Conservation (phyloP, 23 tunicate species). For the Pegea sp. region DNA sequence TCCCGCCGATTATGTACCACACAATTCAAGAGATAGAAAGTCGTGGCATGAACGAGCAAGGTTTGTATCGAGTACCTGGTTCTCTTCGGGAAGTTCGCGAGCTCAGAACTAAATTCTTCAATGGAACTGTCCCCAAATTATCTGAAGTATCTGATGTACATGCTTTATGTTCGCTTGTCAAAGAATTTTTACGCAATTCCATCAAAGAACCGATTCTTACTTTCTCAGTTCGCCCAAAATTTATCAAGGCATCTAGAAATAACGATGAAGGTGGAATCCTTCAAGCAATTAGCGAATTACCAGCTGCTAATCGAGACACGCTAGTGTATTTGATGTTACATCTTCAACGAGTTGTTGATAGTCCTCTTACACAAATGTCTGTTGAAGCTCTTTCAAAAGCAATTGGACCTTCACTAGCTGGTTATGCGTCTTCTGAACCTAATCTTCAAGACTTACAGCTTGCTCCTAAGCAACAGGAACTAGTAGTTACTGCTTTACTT, state of each 20-base stretch:
- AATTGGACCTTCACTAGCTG: constrained; percentile 74
- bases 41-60: constrained; percentile 45
- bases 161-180: constrained; percentile 72
- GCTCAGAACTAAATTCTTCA: constrained; percentile 48
- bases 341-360: constrained; percentile 57
- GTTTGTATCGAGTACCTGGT: constrained; percentile 66
- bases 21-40: constrained; percentile 78
- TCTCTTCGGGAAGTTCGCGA: constrained; percentile 51
- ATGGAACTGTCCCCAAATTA: constrained; percentile 40
- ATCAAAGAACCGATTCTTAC: constrained; percentile 65
- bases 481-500: constrained; percentile 33
- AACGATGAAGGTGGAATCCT: constrained; percentile 3
- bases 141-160: constrained; percentile 54
- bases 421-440: constrained; percentile 45
- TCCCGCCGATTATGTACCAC: constrained; percentile 82
- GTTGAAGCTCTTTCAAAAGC: constrained; percentile 72
- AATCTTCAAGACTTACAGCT: constrained; percentile 31
- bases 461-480: constrained; percentile 35
- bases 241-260: constrained; percentile 33
- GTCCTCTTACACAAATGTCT: constrained; percentile 45
- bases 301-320: constrained; percentile 39
- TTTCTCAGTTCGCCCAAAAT: constrained; percentile 31
- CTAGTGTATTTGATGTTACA: constrained; percentile 69
- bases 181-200: constrained; percentile 59
- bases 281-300: constrained; percentile 17